Base-by-base conservation (phyloP, 2,888 invertebrate genomes). In the Eretmocerus hayati region DNA sequence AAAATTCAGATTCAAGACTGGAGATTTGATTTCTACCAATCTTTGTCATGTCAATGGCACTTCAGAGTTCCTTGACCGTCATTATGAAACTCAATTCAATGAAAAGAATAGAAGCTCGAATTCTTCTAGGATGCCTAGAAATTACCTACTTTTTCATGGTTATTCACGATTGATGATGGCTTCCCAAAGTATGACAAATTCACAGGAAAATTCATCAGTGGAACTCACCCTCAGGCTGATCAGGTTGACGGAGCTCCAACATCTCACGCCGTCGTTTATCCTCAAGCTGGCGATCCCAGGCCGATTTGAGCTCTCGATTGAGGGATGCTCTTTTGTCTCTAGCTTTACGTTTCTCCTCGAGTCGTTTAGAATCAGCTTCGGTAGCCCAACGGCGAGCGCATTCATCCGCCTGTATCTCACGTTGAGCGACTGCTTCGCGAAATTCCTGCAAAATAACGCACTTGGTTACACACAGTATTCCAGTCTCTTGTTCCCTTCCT, bases 261-360 rank as follows among this genome's bases (percentile, higher is more conserved):
- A 22, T 2, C 33, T 13, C 15, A 18, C 33, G 42, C 8, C 19
- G 13, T 11, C 42, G 37, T 30, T 50, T 53, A n/a, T 50, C 46
- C 38, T 44, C 49, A 30, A 41, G 37, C 41, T 53, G 53, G 4
- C 31, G 43, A 36, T 53, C 49, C 53, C 53, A 53, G 20, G 40
- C 21, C 32, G 30, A 38, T 13, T 18, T 21, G 4, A 49, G 41
- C 44, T 53, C 53, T 4, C 26, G 44, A 4, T 26, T 6, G 0
- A 5, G 9, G 4, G 21, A 18, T 13, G 6, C 21, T 8, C 19
- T 30, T 15, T 50, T 38, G 23, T 47, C 44, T 38, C 19, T 47
- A 31, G 22, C 41, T 1, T 15, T 26, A 2, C 26, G 41, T 18
- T 6, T 18, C 16, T 18, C 33, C 11, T 37, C 38, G 11, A 16